A percentile compares a stretch with the other conserved stretches of the same genome.
phyloP scores from a whole-genome alignment of 2,797 vertebrate genomes.

The Somateria mollissima region DNA sequence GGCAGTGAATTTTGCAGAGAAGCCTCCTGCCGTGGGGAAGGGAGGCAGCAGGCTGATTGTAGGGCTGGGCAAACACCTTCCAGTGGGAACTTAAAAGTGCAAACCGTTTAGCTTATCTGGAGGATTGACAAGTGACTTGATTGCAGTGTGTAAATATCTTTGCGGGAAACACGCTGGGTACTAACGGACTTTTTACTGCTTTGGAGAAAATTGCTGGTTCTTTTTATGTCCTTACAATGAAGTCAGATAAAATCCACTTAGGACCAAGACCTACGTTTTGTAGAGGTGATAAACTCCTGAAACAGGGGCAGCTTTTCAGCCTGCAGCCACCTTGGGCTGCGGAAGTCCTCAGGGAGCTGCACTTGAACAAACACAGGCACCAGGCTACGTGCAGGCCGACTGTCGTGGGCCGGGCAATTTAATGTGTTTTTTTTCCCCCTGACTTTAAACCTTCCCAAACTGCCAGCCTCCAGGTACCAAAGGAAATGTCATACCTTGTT shows the following conservation, averaged over 20 bases:
- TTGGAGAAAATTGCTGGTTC: conserved; percentile 26
- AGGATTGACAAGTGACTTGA: conserved; percentile 56
- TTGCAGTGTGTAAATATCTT: conserved; percentile 60
- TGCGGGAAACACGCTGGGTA: conserved; percentile 29
- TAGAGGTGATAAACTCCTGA: conserved; percentile 50
- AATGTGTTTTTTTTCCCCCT: background rate
- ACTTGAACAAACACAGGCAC: background rate
- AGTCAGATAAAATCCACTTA: conserved; percentile 64
- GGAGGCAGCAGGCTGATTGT: background rate
- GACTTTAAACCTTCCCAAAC: background rate
- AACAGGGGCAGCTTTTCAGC: background rate
- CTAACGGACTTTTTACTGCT: conserved; percentile 53
- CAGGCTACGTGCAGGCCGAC: fast-evolving
- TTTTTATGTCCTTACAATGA: conserved; percentile 62
- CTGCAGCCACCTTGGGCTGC: fast-evolving
- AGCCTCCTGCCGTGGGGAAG: background rate
- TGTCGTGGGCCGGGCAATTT: background rate
- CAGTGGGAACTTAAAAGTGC: conserved; percentile 54
- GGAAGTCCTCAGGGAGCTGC: background rate
- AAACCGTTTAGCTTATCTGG: conserved; percentile 64
- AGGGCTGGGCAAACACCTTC: conserved; percentile 54
- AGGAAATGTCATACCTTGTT: background rate
- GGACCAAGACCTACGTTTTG: conserved; percentile 5
- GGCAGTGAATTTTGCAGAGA: background rate
- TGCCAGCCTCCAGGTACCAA: background rate